Evolutionary conservation across 2,113 vertebrate species (phyloP).

Genomic region (Malurus melanocephalus): DNA sequence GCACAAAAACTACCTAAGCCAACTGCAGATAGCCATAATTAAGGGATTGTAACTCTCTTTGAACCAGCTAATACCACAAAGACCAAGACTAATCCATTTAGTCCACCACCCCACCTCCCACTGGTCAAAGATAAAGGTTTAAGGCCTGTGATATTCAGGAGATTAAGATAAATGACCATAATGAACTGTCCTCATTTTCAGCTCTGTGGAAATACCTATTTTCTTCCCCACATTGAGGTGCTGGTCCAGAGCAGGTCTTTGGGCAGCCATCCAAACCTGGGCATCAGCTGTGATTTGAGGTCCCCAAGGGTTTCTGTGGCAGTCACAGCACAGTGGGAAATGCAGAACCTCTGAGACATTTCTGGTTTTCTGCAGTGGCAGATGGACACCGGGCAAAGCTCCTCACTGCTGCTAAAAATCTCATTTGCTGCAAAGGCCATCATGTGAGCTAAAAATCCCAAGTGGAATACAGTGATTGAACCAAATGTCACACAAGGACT

Average conservation of each 20-base stretch:
- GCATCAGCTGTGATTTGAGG: neutral
- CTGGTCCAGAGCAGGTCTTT: neutral
- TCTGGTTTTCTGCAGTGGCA: neutral
- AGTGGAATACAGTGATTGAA: neutral
- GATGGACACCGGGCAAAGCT: neutral
- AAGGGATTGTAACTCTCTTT: neutral
- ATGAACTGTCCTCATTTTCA: neutral
- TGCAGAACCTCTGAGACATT: neutral
- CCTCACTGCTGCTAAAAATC: neutral
- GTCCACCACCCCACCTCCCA: neutral
- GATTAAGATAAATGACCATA: neutral
- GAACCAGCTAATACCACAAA: neutral
- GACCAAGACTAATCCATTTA: neutral
- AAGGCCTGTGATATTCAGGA: neutral
- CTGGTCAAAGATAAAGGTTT: neutral
- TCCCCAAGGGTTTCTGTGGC: neutral
- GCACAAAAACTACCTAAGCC: neutral
- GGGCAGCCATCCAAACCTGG: neutral
- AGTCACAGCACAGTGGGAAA: neutral
- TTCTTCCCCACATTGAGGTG: neutral
- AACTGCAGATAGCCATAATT: slow-evolving; percentile 6
- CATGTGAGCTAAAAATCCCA: neutral
- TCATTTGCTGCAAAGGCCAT: neutral
- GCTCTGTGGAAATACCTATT: neutral
- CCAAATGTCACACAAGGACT: neutral